These are phyloP conservation scores for Vidua macroura DNA, from an alignment of 2,113 vertebrate genomes.

Conservation along the genomic window DNA sequence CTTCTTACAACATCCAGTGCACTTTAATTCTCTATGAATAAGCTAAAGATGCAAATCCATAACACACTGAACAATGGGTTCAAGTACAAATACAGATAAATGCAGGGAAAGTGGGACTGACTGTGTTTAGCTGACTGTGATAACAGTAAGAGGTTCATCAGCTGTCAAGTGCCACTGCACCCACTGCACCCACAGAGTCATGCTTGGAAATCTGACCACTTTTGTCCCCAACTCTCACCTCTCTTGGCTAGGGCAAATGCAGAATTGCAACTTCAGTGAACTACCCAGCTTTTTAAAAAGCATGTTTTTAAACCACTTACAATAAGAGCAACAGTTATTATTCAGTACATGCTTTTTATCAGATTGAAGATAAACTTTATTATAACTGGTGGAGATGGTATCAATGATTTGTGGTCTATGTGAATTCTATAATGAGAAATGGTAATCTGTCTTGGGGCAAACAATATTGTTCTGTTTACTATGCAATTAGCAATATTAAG, in stretches of 20 bases:
- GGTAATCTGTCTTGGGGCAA: conserved; percentile 59
- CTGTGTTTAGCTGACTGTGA: neutral
- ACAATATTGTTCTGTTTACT: conserved; percentile 61
- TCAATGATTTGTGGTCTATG: conserved; percentile 50
- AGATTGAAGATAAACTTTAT: conserved; percentile 48
- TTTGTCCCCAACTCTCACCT: neutral
- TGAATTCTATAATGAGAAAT: conserved; percentile 53
- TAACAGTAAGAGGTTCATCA: neutral
- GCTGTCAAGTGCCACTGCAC: neutral
- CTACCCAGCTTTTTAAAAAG: conserved; percentile 25
- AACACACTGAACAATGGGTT: neutral
- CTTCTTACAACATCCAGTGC: neutral
- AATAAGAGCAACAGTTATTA: conserved; percentile 60
- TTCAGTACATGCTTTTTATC: conserved; percentile 67
- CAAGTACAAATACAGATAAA: neutral
- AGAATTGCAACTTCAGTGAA: conserved; percentile 8
- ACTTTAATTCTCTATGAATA: neutral
- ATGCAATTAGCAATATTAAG: conserved; percentile 49
- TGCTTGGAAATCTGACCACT: neutral
- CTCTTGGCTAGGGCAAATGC: neutral
- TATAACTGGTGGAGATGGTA: conserved; percentile 42
- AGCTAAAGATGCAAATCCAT: neutral
- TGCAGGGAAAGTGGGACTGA: neutral
- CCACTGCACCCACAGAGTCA: neutral
- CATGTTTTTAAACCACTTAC: conserved; percentile 39